Conservation (phyloP, 2,888 invertebrate species). For the Epiperipatus broadwayi region DNA sequence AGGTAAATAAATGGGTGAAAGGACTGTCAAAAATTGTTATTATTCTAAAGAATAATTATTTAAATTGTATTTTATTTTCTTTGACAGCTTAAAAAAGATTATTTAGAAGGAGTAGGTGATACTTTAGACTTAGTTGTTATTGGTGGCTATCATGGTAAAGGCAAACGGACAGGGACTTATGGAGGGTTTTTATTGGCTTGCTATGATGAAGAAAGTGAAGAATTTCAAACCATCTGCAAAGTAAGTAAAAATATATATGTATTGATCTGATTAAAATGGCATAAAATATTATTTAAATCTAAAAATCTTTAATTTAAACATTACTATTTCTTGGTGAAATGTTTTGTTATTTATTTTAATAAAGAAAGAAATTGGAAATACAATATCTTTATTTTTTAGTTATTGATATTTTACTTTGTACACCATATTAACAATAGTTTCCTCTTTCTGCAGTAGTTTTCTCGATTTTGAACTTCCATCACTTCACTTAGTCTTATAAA, state of each 20-base stretch:
- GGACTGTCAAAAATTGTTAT: not conserved
- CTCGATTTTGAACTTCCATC: no score
- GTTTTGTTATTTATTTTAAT: conserved; percentile 9
- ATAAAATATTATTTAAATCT: not conserved
- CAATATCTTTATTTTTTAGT: no score
- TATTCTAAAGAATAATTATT: not conserved
- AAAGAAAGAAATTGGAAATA: no score
- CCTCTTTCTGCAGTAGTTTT: no score
- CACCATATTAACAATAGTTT: conserved; percentile 1
- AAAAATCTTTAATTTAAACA: not conserved
- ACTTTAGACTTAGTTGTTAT: conserved; percentile 86
- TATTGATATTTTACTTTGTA: no score
- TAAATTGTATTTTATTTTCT: conserved; percentile 7
- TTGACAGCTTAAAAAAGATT: conserved; percentile 69
- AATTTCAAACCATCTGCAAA: conserved; percentile 80
- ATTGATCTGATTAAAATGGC: conserved; percentile 6
- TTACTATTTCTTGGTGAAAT: not conserved
- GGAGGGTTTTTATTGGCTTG: conserved; percentile 91
- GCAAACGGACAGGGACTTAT: conserved; percentile 73
- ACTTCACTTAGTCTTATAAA: no score
- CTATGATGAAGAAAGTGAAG: conserved; percentile 68
- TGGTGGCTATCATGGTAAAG: conserved; percentile 79
- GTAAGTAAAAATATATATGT: conserved; percentile 32
- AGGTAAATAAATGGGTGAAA: conserved; percentile 30
- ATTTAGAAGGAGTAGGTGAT: conserved; percentile 86